Percentiles rank a stretch among this genome's conserved stretches.
These are phyloP conservation scores for Pristis pectinata DNA, from an alignment of 2,797 vertebrate species.

Conservation along the genomic window DNA sequence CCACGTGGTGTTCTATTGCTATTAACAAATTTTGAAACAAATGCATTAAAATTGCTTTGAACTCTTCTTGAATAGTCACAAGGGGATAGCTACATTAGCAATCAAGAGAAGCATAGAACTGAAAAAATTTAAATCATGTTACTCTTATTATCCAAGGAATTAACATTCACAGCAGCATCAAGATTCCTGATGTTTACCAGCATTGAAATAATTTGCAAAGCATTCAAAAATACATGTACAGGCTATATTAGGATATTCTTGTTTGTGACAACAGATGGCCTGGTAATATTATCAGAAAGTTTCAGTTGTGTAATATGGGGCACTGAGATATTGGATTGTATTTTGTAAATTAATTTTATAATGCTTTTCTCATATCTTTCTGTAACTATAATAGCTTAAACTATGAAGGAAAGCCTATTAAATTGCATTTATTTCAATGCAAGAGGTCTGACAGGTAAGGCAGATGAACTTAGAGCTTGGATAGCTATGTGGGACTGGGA, in stretches of 20 bases:
- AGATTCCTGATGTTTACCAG: neutral
- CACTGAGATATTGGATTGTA: neutral
- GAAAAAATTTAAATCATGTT: neutral
- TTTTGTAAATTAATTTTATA: neutral
- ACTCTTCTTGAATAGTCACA: neutral
- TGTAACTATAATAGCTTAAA: too few relatives aligned
- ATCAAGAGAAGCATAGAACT: neutral
- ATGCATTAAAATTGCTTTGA: slow-evolving; percentile 4
- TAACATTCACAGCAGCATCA: too few relatives aligned
- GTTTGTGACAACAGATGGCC: neutral
- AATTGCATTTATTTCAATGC: too few relatives aligned
- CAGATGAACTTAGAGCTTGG: too few relatives aligned
- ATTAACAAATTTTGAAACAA: neutral
- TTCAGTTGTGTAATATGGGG: neutral
- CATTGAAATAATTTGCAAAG: neutral
- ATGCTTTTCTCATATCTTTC: neutral
- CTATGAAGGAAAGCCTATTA: too few relatives aligned
- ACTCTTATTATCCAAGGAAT: neutral
- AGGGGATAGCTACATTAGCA: neutral
- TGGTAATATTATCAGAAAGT: neutral
- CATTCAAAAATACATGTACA: neutral
- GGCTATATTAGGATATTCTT: neutral
- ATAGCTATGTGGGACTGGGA: too few relatives aligned
- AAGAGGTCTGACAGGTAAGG: too few relatives aligned
- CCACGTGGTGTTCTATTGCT: neutral